phyloP scores from a whole-genome alignment of 2,113 vertebrate species.

The Antennarius striatus region DNA sequence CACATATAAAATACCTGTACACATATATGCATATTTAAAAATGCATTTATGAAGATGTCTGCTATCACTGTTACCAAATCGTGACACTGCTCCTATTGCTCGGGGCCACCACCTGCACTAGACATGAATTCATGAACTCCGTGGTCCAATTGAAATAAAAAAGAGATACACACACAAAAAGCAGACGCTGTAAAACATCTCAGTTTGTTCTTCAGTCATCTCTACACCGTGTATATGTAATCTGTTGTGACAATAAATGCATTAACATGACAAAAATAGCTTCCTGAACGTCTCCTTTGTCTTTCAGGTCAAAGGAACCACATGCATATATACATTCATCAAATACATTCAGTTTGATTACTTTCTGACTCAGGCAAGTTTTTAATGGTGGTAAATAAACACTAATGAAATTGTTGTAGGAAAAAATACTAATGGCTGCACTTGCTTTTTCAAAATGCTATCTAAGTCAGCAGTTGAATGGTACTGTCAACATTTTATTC shows the following conservation, averaged over 20 bases:
- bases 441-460: too few relatives aligned
- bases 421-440: too few relatives aligned
- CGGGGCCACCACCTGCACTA: conserved; percentile 58
- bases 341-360: conserved; percentile 22
- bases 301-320: neutral
- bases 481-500: neutral
- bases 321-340: neutral
- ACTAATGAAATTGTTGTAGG: too few relatives aligned
- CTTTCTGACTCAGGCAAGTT: conserved; percentile 13
- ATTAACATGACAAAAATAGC: conserved; percentile 67
- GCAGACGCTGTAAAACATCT: conserved; percentile 54
- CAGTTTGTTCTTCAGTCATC: conserved; percentile 80
- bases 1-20: conserved; percentile 32
- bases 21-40: conserved; percentile 27
- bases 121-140: conserved; percentile 42
- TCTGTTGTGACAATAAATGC: conserved; percentile 92
- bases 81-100: conserved; percentile 47
- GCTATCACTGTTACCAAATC: conserved; percentile 45
- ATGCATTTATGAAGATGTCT: neutral
- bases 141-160: conserved; percentile 44
- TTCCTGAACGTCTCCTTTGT: conserved; percentile 40
- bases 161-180: conserved; percentile 9
- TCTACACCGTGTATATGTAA: conserved; percentile 89
- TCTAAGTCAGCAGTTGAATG: conserved; percentile 14
- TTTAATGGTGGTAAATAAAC: conserved; percentile 8